phyloP scores from a whole-genome alignment of 2,113 vertebrate species.

The Climacteris rufus region DNA sequence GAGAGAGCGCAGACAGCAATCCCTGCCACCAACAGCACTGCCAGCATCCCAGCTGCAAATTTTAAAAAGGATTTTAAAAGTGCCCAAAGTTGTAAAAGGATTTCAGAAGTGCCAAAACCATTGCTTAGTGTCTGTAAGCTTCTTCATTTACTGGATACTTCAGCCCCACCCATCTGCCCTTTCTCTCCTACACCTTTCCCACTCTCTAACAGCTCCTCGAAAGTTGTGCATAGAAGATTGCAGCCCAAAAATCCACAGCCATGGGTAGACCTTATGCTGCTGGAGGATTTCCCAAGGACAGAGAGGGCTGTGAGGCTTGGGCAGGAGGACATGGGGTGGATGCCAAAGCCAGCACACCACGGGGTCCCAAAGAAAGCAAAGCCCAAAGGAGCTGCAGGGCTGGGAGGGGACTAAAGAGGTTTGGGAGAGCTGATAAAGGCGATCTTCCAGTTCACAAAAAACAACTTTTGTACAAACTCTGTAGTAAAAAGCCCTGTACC shows the following conservation, averaged over 20 bases:
- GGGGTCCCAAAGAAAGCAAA: neutral
- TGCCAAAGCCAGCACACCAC: neutral
- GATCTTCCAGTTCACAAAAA: neutral
- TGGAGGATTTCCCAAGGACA: neutral
- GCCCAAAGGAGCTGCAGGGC: neutral
- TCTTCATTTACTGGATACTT: neutral
- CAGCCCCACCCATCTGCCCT: neutral
- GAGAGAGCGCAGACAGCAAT: neutral
- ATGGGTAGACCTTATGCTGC: neutral
- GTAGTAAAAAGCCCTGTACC: neutral
- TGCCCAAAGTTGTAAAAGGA: neutral
- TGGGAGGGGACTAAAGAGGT: neutral
- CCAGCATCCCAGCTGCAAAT: neutral
- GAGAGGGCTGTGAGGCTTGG: neutral
- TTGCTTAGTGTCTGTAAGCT: neutral
- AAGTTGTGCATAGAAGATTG: neutral
- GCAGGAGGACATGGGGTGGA: neutral
- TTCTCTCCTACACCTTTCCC: neutral
- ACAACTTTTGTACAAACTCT: neutral
- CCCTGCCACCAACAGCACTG: fast-evolving
- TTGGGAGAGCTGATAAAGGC: neutral
- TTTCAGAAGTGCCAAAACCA: neutral
- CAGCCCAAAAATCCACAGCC: neutral
- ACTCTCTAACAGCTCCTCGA: neutral
- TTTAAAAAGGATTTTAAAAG: neutral